A percentile compares a stretch with the other conserved stretches of the same genome.
Evolutionary conservation across 2,888 invertebrate genomes (phyloP).

Genomic region (Lasioglossum calceatum): DNA sequence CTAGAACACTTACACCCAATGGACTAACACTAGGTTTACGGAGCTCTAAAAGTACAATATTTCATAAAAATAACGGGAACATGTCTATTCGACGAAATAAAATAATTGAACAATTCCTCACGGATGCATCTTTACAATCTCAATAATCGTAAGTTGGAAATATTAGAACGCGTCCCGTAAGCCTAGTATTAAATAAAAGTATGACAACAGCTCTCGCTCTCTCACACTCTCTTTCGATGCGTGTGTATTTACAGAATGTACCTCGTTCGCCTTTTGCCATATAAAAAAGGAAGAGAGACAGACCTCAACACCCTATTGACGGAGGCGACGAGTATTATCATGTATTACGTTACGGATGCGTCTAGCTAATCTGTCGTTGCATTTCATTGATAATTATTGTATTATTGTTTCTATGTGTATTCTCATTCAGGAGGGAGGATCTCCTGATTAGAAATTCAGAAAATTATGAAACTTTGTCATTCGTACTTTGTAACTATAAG

Average conservation of each 20-base stretch:
- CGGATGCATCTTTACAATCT: neutral
- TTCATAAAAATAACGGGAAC: neutral
- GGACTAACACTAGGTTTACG: conserved; percentile 1
- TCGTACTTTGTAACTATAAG: neutral
- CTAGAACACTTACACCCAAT: conserved; percentile 25
- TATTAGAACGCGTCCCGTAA: neutral
- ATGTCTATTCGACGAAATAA: neutral
- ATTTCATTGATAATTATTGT: too few relatives aligned
- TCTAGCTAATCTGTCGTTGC: neutral
- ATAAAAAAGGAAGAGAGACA: conserved; percentile 18
- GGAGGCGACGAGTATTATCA: conserved; percentile 4
- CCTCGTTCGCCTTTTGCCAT: neutral
- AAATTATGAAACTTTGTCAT: neutral
- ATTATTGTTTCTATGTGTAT: too few relatives aligned
- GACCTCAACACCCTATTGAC: conserved; percentile 15
- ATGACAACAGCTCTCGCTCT: conserved; percentile 1
- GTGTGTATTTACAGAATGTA: conserved; percentile 28
- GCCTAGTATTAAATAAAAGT: conserved; percentile 3
- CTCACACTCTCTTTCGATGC: neutral
- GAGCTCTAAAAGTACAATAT: neutral
- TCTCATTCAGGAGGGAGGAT: too few relatives aligned
- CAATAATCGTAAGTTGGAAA: neutral
- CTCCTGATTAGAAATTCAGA: neutral
- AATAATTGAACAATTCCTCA: neutral
- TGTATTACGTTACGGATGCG: neutral